Percentiles rank a stretch among this genome's conserved stretches.
These are phyloP conservation scores for Eumeta japonica DNA, from an alignment of 1,140 invertebrate species.

Conservation along the genomic window DNA sequence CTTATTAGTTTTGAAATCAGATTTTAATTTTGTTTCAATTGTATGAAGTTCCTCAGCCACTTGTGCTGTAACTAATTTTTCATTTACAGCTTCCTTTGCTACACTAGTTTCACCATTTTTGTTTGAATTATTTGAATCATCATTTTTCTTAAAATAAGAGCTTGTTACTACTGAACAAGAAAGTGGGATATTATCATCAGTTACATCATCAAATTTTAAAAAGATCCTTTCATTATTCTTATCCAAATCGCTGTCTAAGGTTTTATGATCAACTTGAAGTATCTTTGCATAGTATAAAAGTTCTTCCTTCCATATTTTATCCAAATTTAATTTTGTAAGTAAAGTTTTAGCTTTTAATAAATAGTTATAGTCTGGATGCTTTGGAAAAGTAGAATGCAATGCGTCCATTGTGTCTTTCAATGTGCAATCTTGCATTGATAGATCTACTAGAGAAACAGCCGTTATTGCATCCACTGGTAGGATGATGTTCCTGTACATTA, in stretches of 20 bases:
- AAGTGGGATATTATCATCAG: slow-evolving; percentile 32
- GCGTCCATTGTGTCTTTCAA: slow-evolving; percentile 42
- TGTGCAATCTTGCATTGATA: slow-evolving; percentile 54
- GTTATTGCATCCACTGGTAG: slow-evolving; percentile 46
- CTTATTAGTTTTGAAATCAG: slow-evolving; percentile 24
- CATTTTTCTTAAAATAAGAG: slow-evolving; percentile 39
- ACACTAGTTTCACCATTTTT: slow-evolving; percentile 11
- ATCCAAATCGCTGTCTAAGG: slow-evolving; percentile 34
- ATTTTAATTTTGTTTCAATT: slow-evolving; percentile 30
- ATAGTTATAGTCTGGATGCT: slow-evolving; percentile 48
- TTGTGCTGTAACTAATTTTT: slow-evolving; percentile 36
- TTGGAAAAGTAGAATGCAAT: slow-evolving; percentile 44
- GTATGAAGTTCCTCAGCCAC: slow-evolving; percentile 49
- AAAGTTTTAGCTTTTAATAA: slow-evolving; percentile 41
- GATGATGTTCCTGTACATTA: slow-evolving; percentile 48
- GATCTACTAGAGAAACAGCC: slow-evolving; percentile 46
- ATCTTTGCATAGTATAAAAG: slow-evolving; percentile 42
- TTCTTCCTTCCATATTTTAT: slow-evolving; percentile 45
- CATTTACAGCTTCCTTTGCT: slow-evolving; percentile 15
- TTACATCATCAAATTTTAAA: slow-evolving; percentile 31
- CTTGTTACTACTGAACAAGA: slow-evolving; percentile 38
- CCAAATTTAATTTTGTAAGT: slow-evolving; percentile 31
- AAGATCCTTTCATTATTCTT: slow-evolving; percentile 25
- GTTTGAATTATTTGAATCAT: slow-evolving; percentile 15
- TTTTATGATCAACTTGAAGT: slow-evolving; percentile 40